Conservation (phyloP, 2,797 vertebrate genomes). For the Gobio occitaniae region DNA sequence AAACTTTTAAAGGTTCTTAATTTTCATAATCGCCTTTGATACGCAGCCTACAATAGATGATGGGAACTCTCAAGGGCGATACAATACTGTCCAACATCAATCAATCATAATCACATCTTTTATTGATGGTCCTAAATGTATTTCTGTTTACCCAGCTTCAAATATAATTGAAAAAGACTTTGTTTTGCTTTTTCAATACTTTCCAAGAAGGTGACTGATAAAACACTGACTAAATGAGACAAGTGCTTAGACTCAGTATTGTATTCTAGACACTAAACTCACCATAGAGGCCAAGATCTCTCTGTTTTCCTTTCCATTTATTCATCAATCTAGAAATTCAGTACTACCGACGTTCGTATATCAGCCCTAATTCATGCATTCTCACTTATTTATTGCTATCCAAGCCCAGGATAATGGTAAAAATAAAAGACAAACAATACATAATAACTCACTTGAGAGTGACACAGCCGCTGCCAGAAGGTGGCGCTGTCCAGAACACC, state of each 20-base stretch:
- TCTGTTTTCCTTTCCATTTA: not conserved
- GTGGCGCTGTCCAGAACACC: slow-evolving; percentile 93
- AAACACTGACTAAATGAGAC: slow-evolving; percentile 13
- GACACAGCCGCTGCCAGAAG: slow-evolving; percentile 87
- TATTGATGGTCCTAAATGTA: not conserved
- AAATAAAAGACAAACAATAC: not conserved
- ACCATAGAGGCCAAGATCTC: not conserved
- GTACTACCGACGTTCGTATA: not conserved
- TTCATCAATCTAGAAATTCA: slow-evolving; percentile 4
- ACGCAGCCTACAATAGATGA: not conserved
- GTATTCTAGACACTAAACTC: slow-evolving; percentile 5
- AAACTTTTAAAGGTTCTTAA: not conserved
- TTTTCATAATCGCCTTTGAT: slow-evolving; percentile 1
- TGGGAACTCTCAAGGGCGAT: not conserved
- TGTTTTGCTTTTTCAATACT: slow-evolving; percentile 33
- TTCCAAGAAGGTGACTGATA: slow-evolving; percentile 27
- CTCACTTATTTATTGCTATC: not conserved
- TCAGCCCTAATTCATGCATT: not conserved
- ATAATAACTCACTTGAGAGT: slow-evolving; percentile 89
- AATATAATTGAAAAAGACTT: not conserved
- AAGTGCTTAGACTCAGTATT: slow-evolving; percentile 2
- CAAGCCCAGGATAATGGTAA: not conserved
- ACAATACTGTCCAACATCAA: not conserved
- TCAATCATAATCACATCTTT: slow-evolving; percentile 2
- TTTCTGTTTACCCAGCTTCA: not conserved